A percentile compares a stretch with the other conserved stretches of the same genome.
phyloP scores from a whole-genome alignment of 2,113 vertebrate species.

The Odobenus rosmarus region DNA sequence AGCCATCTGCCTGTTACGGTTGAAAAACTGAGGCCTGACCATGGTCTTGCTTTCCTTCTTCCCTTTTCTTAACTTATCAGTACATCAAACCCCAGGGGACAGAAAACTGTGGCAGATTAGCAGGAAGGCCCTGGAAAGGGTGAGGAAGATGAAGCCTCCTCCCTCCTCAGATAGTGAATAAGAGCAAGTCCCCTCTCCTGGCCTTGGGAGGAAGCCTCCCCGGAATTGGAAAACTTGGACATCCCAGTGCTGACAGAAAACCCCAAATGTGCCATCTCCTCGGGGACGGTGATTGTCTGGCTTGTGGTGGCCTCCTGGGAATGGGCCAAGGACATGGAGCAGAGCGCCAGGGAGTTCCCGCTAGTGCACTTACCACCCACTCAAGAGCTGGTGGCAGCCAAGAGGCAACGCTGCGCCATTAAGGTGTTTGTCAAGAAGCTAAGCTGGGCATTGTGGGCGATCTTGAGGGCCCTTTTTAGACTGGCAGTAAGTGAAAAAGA shows the following conservation, averaged over 20 bases:
- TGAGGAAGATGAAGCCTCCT: neutral
- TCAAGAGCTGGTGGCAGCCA: conserved; percentile 64
- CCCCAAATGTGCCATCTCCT: conserved; percentile 47
- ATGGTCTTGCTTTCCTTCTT: neutral
- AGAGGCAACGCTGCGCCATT: conserved; percentile 40
- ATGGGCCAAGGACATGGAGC: conserved; percentile 62
- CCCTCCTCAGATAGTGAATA: neutral
- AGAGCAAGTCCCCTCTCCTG: neutral
- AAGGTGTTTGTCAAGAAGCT: conserved; percentile 78
- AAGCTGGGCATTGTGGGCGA: conserved; percentile 70
- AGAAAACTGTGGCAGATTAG: neutral
- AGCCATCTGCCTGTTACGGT: neutral
- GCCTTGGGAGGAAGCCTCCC: neutral
- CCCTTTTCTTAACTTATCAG: neutral
- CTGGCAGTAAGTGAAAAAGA: conserved; percentile 27
- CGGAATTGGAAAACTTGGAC: neutral
- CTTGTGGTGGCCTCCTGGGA: conserved; percentile 77
- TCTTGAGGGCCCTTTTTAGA: conserved; percentile 70
- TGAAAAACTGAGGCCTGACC: conserved; percentile 7
- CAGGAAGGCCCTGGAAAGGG: neutral
- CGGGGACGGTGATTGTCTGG: conserved; percentile 31
- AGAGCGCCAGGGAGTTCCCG: conserved; percentile 67
- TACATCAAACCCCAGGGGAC: neutral
- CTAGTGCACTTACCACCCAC: conserved; percentile 67
- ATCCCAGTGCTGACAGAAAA: conserved; percentile 56